phyloP scores from a whole-genome alignment of 2,888 invertebrate genomes.

The Cryptus viduatorius region DNA sequence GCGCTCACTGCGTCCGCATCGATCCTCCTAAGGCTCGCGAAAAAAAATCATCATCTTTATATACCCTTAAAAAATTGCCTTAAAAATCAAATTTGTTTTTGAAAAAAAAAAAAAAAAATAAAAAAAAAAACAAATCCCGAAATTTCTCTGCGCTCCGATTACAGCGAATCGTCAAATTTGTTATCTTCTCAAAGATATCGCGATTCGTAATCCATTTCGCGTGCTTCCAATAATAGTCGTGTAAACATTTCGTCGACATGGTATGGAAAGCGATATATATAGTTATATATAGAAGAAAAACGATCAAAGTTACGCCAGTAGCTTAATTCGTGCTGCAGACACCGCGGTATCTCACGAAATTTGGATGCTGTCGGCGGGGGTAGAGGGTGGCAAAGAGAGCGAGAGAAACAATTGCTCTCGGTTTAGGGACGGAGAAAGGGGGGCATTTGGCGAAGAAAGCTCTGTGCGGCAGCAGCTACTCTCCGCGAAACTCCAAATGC shows the following conservation, averaged over 20 bases:
- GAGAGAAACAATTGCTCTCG: slow-evolving; percentile 19
- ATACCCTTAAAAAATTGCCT: not conserved
- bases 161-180: too few species aligned
- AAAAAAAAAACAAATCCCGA: too few species aligned
- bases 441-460: slow-evolving; percentile 62
- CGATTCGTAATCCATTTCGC: too few species aligned
- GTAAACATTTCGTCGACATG: not conserved
- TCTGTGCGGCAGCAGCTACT: not conserved
- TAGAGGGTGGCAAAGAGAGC: slow-evolving; percentile 15
- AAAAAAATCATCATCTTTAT: slow-evolving; percentile 6
- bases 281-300: not conserved
- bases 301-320: slow-evolving; percentile 59
- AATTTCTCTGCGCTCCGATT: too few species aligned
- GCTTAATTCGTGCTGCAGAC: slow-evolving; percentile 64
- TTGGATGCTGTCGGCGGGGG: not conserved
- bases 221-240: not conserved
- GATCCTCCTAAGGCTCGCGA: slow-evolving; percentile 7
- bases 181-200: too few species aligned
- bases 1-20: slow-evolving; percentile 9
- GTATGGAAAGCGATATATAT: not conserved
- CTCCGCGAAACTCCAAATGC: slow-evolving; percentile 55
- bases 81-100: not conserved
- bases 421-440: slow-evolving; percentile 33
- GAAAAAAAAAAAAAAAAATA: not conserved
- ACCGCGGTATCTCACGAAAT: slow-evolving; percentile 43